Conservation (phyloP, 2,888 invertebrate species). For the Cephus pygmeus region DNA sequence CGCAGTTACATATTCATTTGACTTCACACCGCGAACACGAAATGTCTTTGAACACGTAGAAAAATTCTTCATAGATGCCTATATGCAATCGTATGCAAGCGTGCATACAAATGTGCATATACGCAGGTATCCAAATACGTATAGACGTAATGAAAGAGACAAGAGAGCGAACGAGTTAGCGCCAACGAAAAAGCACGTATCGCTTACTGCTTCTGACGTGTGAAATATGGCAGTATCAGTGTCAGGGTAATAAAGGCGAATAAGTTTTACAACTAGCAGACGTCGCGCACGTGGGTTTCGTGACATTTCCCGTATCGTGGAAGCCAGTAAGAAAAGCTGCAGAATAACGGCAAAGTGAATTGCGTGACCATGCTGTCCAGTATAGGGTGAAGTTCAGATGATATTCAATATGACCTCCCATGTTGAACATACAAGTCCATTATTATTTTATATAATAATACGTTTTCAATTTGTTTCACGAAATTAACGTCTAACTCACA, state of each 20-base stretch:
- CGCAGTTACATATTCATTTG: not conserved
- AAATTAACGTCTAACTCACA: not conserved
- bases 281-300: not conserved
- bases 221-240: not conserved
- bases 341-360: not conserved
- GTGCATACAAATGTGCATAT: not conserved
- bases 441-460: not conserved
- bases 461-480: not conserved
- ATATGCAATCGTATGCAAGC: not conserved
- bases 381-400: not conserved
- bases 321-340: not conserved
- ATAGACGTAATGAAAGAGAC: not conserved
- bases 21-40: not conserved
- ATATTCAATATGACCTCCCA: not conserved
- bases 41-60: not conserved
- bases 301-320: not conserved
- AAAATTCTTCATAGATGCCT: not conserved
- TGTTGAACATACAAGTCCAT: not conserved
- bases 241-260: not conserved
- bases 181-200: not conserved
- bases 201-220: not conserved
- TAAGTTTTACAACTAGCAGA: not conserved
- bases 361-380: not conserved
- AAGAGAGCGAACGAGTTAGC: not conserved
- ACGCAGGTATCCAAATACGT: not conserved